These are phyloP conservation scores for Sialis lutaria DNA, from an alignment of 2,888 invertebrate species.

Conservation along the genomic window DNA sequence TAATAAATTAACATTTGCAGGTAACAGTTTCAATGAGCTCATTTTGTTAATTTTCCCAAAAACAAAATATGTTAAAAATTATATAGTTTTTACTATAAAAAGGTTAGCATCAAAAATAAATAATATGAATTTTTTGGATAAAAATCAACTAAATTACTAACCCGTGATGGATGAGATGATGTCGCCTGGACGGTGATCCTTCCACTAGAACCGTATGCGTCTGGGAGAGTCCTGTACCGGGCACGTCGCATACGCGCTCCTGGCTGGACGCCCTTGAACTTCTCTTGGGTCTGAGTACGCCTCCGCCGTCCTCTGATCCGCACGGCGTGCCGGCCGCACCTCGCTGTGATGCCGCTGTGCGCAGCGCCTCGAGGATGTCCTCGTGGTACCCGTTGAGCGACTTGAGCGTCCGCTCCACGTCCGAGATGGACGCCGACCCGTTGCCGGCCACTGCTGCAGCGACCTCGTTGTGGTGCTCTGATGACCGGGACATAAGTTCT, in stretches of 20 bases:
- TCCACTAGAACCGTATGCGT: slow-evolving; percentile 34
- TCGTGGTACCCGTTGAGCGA: slow-evolving; percentile 85
- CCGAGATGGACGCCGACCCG: slow-evolving; percentile 40
- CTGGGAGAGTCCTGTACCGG: slow-evolving; percentile 20
- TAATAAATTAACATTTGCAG: no score
- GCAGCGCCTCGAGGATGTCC: slow-evolving; percentile 76
- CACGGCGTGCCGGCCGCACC: slow-evolving; percentile 39
- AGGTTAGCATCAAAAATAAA: no score
- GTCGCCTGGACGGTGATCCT: slow-evolving; percentile 19
- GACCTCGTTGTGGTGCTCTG: slow-evolving; percentile 34
- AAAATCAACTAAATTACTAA: no score
- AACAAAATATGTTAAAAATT: no score
- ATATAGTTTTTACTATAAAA: no score
- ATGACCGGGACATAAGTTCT: slow-evolving; percentile 36
- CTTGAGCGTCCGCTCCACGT: slow-evolving; percentile 74
- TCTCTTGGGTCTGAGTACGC: slow-evolving; percentile 43
- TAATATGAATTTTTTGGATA: no score
- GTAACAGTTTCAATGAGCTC: no score
- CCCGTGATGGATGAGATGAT: slow-evolving; percentile 19
- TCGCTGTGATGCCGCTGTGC: slow-evolving; percentile 61
- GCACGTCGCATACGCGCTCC: slow-evolving; percentile 54
- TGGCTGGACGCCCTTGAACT: slow-evolving; percentile 28
- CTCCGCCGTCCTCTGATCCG: slow-evolving; percentile 40
- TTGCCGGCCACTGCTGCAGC: slow-evolving; percentile 33
- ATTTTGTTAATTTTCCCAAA: no score